These are phyloP conservation scores for Papilio protenor DNA, from an alignment of 2,888 invertebrate species.

Conservation along the genomic window DNA sequence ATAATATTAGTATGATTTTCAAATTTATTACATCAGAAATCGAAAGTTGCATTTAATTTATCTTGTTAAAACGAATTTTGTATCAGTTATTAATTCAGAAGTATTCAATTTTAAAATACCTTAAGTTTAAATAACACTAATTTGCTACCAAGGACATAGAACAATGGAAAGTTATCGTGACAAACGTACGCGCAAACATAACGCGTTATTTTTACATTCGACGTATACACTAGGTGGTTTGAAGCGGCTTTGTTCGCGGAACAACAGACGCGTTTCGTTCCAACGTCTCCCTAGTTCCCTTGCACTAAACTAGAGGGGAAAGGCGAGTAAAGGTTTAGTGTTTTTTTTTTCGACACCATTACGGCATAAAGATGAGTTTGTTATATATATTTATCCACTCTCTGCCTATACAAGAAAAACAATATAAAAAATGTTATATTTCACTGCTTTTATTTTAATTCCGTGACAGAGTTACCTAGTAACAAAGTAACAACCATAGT, in stretches of 20 bases:
- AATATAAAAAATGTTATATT: no score
- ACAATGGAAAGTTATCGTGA: slow-evolving; percentile 5
- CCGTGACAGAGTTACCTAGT: no score
- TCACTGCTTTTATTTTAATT: no score
- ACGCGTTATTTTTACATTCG: slow-evolving; percentile 8
- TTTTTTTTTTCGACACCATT: not conserved
- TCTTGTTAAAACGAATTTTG: not conserved
- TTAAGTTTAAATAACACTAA: not conserved
- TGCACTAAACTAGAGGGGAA: not conserved
- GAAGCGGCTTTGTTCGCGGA: slow-evolving; percentile 4
- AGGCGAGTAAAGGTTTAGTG: not conserved
- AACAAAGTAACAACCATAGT: no score
- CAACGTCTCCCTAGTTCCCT: not conserved
- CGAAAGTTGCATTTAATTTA: not conserved
- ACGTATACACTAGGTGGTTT: slow-evolving; percentile 7
- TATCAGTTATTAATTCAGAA: not conserved
- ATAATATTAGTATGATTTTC: no score
- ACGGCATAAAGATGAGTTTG: not conserved
- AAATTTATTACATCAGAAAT: not conserved
- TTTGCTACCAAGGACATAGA: not conserved
- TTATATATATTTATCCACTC: no score
- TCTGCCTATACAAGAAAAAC: no score
- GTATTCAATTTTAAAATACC: not conserved
- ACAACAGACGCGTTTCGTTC: not conserved
- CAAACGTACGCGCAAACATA: slow-evolving; percentile 1